These are phyloP conservation scores for Benitochromis conjunctus DNA, from an alignment of 2,113 vertebrate species.

Conservation along the genomic window DNA sequence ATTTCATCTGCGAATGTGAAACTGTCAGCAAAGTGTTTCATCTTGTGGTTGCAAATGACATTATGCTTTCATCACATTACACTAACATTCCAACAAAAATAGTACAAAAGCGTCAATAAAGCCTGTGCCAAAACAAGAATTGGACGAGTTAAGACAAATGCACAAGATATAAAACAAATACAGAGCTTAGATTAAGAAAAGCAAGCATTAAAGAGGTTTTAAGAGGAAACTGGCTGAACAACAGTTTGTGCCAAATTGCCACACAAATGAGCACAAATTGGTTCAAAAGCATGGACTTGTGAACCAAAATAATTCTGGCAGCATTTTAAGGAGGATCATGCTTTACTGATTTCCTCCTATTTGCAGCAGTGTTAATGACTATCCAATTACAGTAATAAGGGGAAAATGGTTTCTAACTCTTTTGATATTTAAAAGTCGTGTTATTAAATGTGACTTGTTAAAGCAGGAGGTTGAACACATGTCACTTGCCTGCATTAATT, in stretches of 20 bases:
- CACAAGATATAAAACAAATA: neutral
- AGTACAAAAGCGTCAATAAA: neutral
- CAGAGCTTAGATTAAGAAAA: neutral
- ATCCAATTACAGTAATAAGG: neutral
- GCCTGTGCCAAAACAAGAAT: neutral
- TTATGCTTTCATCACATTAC: neutral
- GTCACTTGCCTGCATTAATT: neutral
- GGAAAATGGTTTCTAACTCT: neutral
- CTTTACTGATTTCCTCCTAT: neutral
- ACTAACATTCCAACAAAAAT: neutral
- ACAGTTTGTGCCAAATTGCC: neutral
- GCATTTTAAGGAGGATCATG: neutral
- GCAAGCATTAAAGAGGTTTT: neutral
- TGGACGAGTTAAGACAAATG: neutral
- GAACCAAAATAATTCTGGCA: neutral
- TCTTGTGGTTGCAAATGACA: neutral
- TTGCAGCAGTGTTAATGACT: neutral
- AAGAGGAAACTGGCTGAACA: neutral
- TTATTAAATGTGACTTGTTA: neutral
- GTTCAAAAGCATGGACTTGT: neutral
- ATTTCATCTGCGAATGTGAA: slow-evolving; percentile 8
- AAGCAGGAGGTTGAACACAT: neutral
- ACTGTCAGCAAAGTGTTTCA: neutral
- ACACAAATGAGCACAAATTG: neutral
- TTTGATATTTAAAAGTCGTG: neutral